Evolutionary conservation across 2,113 vertebrate species (phyloP), one percentile per base, ranked within the genome.

Genomic region (Pithys albifrons): DNA sequence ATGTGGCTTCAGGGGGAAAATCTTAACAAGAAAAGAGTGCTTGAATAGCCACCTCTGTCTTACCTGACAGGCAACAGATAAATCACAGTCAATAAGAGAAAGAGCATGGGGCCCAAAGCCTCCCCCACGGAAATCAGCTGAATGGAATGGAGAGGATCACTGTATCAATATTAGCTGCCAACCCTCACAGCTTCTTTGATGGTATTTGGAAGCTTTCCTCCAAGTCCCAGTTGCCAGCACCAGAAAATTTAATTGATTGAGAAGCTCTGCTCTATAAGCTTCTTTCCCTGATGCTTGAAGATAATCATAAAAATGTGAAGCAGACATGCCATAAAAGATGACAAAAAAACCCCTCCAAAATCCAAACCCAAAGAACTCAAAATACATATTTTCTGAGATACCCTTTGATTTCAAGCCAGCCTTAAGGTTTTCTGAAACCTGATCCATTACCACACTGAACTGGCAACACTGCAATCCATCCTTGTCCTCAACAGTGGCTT

Each of bases 151-250:
- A 71, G 57, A 82, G 39, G 16, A 59, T 67, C 23, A 29, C 19
- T 87, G 15, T 65, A 55, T 74, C 73, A 85, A 57, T 51, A 85
- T 66, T 71, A 87, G 61, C 52, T 79, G 66, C n/a, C 48, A 72
- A 12, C 52, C 48, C 19, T 81, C 37, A 72, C 24, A 12, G 16
- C 41, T 88, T 75, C 83, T 95, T 86, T 87, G 73, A 64, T 71
- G 48, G 19, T 45, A 58, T 89, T 91, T 95, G 87, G 46, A 85
- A 94, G n/a, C 20, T 82, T 52, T 89, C 61, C 87, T 82, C 66
- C 35, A 76, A 79, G 74, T 75, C 66, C 14, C 54, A 76, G 62
- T 31, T 91, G 87, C 69, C 77, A 72, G 48, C 77, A 89, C 45
- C 73, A 92, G 58, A 70, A 77, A 77, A 87, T 39, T 39, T 15